phyloP scores from a whole-genome alignment of 1,140 invertebrate species.

The Chelonus insularis region DNA sequence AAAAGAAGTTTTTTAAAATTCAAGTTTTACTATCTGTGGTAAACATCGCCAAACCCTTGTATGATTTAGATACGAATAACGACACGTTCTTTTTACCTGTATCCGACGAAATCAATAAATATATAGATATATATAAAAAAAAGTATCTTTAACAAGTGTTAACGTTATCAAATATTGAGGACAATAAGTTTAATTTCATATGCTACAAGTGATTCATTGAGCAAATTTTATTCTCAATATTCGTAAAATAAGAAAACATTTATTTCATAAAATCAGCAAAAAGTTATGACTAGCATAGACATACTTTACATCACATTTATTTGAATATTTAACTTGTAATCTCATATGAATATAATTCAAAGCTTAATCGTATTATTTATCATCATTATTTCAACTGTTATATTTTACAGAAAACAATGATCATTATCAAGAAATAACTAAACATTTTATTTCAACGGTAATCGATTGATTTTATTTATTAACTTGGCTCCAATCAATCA shows the following conservation, averaged over 20 bases:
- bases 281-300: too few species aligned
- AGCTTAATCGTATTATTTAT: too few species aligned
- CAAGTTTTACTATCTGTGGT: slow-evolving; percentile 16
- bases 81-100: slow-evolving; percentile 1
- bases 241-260: too few species aligned
- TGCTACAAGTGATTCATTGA: too few species aligned
- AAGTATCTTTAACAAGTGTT: slow-evolving; percentile 27
- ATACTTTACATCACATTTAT: too few species aligned
- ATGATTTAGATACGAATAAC: slow-evolving; percentile 45
- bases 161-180: slow-evolving; percentile 27
- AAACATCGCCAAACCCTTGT: slow-evolving; percentile 50
- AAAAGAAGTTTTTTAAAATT: neutral
- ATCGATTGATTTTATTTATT: slow-evolving; percentile 30
- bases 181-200: too few species aligned
- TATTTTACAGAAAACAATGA: slow-evolving; percentile 12
- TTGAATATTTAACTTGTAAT: too few species aligned
- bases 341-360: too few species aligned
- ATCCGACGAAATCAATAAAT: slow-evolving; percentile 28
- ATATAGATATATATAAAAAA: slow-evolving; percentile 7
- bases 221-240: too few species aligned
- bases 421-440: slow-evolving; percentile 30
- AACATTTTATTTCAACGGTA: slow-evolving; percentile 19
- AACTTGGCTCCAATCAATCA: slow-evolving; percentile 24
- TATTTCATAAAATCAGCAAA: too few species aligned
- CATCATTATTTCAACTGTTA: too few species aligned